These are phyloP conservation scores for Mya arenaria DNA, from an alignment of 1,140 invertebrate genomes.

Conservation along the genomic window DNA sequence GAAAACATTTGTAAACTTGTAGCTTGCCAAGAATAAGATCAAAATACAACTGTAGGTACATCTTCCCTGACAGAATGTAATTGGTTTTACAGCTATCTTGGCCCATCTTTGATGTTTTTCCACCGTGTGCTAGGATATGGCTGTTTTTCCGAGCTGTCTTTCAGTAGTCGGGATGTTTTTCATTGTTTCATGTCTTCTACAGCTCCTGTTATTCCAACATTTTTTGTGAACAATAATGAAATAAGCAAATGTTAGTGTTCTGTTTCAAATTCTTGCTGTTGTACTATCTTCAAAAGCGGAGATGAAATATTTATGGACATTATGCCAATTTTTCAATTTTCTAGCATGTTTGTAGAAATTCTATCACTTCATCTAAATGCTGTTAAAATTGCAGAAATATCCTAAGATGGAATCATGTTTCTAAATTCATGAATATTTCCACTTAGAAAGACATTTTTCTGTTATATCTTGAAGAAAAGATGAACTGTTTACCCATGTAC, in stretches of 20 bases:
- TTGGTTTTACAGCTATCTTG: not conserved
- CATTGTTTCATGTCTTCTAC: not conserved
- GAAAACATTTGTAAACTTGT: too few relatives aligned
- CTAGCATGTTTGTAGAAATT: too few relatives aligned
- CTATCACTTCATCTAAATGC: too few relatives aligned
- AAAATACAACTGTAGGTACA: not conserved
- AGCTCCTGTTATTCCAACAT: not conserved
- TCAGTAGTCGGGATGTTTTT: not conserved
- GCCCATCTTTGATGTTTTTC: not conserved
- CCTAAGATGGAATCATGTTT: too few relatives aligned
- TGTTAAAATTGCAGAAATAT: too few relatives aligned
- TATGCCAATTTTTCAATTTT: too few relatives aligned
- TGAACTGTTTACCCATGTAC: too few relatives aligned
- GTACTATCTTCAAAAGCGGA: not conserved
- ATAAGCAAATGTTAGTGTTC: not conserved
- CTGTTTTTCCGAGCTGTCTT: not conserved
- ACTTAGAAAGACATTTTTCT: too few relatives aligned
- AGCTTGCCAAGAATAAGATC: too few relatives aligned
- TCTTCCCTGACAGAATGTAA: not conserved
- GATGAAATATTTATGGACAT: not conserved
- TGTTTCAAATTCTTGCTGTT: not conserved
- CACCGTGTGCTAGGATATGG: not conserved
- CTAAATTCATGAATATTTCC: too few relatives aligned
- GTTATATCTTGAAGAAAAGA: too few relatives aligned
- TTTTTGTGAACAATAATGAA: not conserved